Evolutionary conservation across 2,888 invertebrate genomes (phyloP).

Genomic region (Heterodera filipjevi): DNA sequence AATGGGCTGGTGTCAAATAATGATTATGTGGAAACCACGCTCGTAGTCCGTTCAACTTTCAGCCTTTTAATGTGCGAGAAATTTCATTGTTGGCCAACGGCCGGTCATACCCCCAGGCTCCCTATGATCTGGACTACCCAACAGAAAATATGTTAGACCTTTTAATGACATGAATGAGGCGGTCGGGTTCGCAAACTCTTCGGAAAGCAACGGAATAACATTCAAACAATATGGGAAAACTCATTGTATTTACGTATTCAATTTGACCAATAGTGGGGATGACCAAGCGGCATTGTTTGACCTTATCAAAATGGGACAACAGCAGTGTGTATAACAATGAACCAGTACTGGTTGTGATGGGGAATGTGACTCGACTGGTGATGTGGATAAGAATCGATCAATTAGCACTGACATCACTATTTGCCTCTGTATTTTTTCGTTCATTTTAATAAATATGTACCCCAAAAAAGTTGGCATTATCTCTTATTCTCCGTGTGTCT

Average conservation of each 20-base stretch:
- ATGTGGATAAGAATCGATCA: slow-evolving; percentile 22
- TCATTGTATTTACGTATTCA: slow-evolving; percentile 19
- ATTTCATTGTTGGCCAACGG: slow-evolving; percentile 15
- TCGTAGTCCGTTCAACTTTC: slow-evolving; percentile 22
- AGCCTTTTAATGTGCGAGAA: slow-evolving; percentile 24
- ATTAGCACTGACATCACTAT: slow-evolving; percentile 21
- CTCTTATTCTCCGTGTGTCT: not conserved
- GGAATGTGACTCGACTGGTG: not conserved
- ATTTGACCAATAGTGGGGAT: slow-evolving; percentile 27
- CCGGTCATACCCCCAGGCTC: slow-evolving; percentile 6
- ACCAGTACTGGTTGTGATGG: slow-evolving; percentile 2
- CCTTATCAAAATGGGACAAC: slow-evolving; percentile 19
- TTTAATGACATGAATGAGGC: slow-evolving; percentile 22
- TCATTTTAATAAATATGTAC: not conserved
- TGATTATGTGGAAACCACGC: not conserved
- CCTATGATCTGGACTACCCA: slow-evolving; percentile 14
- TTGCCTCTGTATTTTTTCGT: not conserved
- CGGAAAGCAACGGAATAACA: too few relatives aligned
- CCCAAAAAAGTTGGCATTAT: not conserved
- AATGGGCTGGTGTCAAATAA: slow-evolving; percentile 10
- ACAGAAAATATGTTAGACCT: slow-evolving; percentile 2
- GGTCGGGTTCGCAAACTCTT: slow-evolving; percentile 9
- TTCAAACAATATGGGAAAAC: not conserved
- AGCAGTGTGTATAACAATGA: not conserved
- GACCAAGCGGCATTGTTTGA: slow-evolving; percentile 27